Percentiles rank a stretch among this genome's conserved stretches.
Evolutionary conservation across 2,888 invertebrate species (phyloP).

Genomic region (Lampropteryx suffumata): DNA sequence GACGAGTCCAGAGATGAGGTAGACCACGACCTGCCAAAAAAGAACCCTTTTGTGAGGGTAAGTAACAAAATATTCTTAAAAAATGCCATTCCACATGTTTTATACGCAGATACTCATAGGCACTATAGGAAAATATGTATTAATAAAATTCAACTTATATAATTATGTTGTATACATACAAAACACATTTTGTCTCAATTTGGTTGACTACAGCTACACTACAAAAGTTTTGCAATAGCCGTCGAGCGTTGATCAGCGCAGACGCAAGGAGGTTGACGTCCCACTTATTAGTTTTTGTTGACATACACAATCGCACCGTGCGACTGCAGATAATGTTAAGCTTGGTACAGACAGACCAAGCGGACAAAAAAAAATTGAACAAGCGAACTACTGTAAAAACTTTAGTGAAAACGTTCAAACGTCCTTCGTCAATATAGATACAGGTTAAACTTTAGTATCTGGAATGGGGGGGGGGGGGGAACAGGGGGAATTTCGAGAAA

Average conservation of each 20-base stretch:
- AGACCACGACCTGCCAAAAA: slow-evolving; percentile 71
- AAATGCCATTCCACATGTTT: not conserved
- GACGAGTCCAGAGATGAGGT: slow-evolving; percentile 74
- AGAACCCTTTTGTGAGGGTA: slow-evolving; percentile 74
- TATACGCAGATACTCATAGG: too few relatives aligned
- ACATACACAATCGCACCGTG: slow-evolving; percentile 27
- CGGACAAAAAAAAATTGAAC: too few relatives aligned
- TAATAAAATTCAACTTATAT: too few relatives aligned
- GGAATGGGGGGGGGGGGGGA: too few relatives aligned
- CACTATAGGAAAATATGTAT: too few relatives aligned
- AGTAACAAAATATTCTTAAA: slow-evolving; percentile 38
- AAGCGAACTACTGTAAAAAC: too few relatives aligned
- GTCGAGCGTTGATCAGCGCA: slow-evolving; percentile 5
- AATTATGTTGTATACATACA: too few relatives aligned
- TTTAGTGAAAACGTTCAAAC: not conserved
- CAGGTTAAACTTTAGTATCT: too few relatives aligned
- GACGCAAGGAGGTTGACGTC: slow-evolving; percentile 33
- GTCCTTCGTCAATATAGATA: too few relatives aligned
- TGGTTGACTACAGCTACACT: too few relatives aligned
- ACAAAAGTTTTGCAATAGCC: slow-evolving; percentile 25
- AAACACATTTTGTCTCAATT: too few relatives aligned
- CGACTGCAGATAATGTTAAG: slow-evolving; percentile 21
- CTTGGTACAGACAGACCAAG: not conserved
- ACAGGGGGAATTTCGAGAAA: too few relatives aligned
- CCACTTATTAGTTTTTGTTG: slow-evolving; percentile 35